Conservation (phyloP, 2,888 invertebrate genomes). For the Dolichomitus sp. region DNA sequence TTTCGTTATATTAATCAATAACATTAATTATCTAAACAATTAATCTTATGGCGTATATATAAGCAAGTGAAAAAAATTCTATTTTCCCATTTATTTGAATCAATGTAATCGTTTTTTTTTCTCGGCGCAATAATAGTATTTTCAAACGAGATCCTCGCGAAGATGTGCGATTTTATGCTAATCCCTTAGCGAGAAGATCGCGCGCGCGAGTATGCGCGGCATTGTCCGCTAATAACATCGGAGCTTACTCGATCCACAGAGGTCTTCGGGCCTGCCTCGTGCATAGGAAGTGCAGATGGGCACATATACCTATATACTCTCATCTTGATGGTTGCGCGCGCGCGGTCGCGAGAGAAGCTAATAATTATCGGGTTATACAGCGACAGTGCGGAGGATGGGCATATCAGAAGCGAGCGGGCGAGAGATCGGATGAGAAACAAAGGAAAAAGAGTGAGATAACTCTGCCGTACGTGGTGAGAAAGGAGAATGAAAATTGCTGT, state of each 20-base stretch:
- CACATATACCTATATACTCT: conserved; percentile 16
- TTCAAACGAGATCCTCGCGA: conserved; percentile 60
- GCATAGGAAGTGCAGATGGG: conserved; percentile 25
- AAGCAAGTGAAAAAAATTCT: no score
- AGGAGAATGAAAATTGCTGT: conserved; percentile 77
- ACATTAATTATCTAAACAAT: no score
- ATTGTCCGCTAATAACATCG: conserved; percentile 81
- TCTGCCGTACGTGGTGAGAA: conserved; percentile 53
- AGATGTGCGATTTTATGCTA: conserved; percentile 81
- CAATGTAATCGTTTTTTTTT: no score
- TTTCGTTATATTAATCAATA: no score
- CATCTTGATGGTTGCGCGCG: conserved; percentile 14
- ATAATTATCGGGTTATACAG: conserved; percentile 76
- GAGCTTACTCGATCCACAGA: conserved; percentile 17
- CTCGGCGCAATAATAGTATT: conserved; percentile 68
- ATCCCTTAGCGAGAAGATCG: conserved; percentile 53
- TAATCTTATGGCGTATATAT: no score
- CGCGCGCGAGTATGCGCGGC: conserved; percentile 73
- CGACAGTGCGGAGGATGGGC: conserved; percentile 47
- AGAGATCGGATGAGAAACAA: conserved; percentile 38
- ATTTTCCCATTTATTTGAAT: no score
- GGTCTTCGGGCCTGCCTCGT: neutral
- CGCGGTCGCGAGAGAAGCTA: conserved; percentile 67
- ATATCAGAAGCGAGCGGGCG: conserved; percentile 16
- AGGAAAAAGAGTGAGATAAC: conserved; percentile 51